These are phyloP conservation scores for Steatornis caripensis DNA, from an alignment of 2,113 vertebrate genomes.

Conservation along the genomic window DNA sequence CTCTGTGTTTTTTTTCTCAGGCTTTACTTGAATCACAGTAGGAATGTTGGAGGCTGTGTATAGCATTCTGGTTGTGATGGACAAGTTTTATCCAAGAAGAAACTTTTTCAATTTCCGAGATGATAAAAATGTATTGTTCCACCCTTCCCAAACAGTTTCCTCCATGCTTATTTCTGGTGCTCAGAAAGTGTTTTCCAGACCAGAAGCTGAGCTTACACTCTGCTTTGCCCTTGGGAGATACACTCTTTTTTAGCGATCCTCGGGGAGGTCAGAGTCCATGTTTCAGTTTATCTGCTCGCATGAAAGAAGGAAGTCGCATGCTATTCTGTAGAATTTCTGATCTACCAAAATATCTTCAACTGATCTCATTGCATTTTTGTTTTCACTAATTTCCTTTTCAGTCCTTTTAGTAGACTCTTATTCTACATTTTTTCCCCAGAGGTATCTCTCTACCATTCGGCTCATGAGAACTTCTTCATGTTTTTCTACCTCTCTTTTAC, in stretches of 20 bases:
- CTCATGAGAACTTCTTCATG: not conserved
- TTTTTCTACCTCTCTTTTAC: not conserved
- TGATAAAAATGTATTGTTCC: not conserved
- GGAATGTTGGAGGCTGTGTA: not conserved
- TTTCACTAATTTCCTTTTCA: not conserved
- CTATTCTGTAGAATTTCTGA: not conserved
- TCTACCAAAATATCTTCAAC: not conserved
- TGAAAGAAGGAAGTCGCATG: not conserved
- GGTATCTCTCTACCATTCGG: not conserved
- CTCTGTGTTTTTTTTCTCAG: not conserved
- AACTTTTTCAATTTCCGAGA: not conserved
- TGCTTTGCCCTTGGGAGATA: not conserved
- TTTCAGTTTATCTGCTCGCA: not conserved
- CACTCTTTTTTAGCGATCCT: accelerated
- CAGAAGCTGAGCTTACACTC: not conserved
- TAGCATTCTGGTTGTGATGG: not conserved
- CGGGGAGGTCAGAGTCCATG: not conserved
- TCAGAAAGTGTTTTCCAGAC: not conserved
- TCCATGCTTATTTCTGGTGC: not conserved
- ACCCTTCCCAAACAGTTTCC: not conserved
- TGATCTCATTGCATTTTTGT: not conserved
- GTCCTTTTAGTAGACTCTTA: not conserved
- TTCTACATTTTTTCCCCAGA: not conserved
- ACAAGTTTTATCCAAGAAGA: not conserved
- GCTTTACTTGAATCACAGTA: not conserved